These are phyloP conservation scores for Platysternon megacephalum DNA, from an alignment of 2,113 vertebrate genomes.

Conservation along the genomic window DNA sequence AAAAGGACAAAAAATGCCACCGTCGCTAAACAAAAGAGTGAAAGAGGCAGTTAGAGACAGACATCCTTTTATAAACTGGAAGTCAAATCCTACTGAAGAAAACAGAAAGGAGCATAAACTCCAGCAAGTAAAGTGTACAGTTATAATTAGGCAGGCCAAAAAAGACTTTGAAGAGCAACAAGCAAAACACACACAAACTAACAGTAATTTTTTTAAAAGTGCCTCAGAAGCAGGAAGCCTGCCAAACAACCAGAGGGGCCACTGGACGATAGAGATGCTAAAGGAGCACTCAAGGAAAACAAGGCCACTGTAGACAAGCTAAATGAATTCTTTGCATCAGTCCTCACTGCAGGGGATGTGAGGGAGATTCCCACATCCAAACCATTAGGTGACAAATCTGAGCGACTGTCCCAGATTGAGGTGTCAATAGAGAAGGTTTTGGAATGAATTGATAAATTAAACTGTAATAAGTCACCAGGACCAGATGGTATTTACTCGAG, in stretches of 20 bases:
- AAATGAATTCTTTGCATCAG: neutral
- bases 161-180: neutral
- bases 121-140: neutral
- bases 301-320: neutral
- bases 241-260: neutral
- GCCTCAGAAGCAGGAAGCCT: neutral
- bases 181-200: neutral
- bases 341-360: neutral
- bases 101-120: neutral
- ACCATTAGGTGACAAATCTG: neutral
- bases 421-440: neutral
- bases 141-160: neutral
- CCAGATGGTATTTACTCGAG: neutral
- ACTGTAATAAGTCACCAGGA: neutral
- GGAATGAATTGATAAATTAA: neutral
- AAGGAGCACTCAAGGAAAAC: neutral
- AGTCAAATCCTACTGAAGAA: neutral
- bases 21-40: neutral
- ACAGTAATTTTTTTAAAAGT: neutral
- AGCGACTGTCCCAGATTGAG: neutral
- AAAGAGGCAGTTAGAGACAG: neutral
- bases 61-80: neutral
- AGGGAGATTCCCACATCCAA: neutral
- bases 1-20: neutral
- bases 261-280: neutral